Base-by-base conservation (phyloP, 30 jellyfish, hydroid and myxozoan genomes). In the Euphysa ruthae region DNA sequence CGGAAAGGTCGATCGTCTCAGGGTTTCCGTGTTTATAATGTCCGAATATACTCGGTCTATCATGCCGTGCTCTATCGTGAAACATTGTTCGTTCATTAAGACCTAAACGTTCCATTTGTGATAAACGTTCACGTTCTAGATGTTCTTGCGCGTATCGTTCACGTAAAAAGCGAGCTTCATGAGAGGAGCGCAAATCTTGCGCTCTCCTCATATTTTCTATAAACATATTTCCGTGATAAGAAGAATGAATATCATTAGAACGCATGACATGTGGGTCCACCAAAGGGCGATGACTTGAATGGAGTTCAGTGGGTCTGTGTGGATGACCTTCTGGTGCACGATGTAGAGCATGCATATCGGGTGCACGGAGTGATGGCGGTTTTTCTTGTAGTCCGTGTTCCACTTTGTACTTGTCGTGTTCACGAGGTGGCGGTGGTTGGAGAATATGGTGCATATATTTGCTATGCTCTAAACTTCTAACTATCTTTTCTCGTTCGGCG, bases 51-150 rank as follows among this genome's bases (percentile, higher is more conserved):
- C 80, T 68, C 7, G 80, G 74, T 25, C 80, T 28, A 29, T 68
- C 80, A 54, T 68, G 80, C 1, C 70, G 74, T 3, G 74, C 66
- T 22, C 80, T 68, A 21, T 68, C 80, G 3, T 34, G 75, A 44
- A 24, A 49, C 30, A 27, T 22, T 4, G 15, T 33, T 43, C 80
- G 44, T 14, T 68, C 80, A 14, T 42, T 43, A 29, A 20, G 74
- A 8, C 34, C 49, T 8, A 19, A 25, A 19, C 74, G 71, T 8
- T 38, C 74, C 65, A 61, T 26, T 4, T 61, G 75, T n/a, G 80
- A 19, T 29, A 26, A 2, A 10, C 80, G 71, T 3, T 44, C 80
- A 19, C 69, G 71, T n/a, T 38, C 75, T n/a, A 44, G 35, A 3
- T 33, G 31, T 35, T 68, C 80, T 29, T 49, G 46, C 6, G 60